Conservation (phyloP, 1,140 invertebrate species). For the Drosophila sulfurigaster region DNA sequence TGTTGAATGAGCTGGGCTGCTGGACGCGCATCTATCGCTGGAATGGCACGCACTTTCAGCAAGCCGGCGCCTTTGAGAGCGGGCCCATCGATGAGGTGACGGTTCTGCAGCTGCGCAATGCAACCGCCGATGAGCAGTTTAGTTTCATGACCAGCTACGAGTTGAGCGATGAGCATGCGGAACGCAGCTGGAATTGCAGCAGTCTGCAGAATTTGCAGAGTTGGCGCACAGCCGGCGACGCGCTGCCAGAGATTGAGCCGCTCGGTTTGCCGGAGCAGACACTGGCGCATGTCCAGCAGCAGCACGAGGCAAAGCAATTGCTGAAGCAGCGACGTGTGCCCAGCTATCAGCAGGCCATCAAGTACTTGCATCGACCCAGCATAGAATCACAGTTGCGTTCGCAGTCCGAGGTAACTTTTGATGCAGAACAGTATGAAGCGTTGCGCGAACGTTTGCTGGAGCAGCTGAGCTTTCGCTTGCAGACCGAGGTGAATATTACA, state of each 20-base stretch:
- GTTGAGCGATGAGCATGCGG: slow-evolving; percentile 42
- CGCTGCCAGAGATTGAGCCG: slow-evolving; percentile 1
- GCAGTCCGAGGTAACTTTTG: slow-evolving; percentile 15
- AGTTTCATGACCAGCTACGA: slow-evolving; percentile 72
- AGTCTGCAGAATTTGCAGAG: slow-evolving; percentile 32
- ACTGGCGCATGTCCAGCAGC: slow-evolving; percentile 43
- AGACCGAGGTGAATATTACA: slow-evolving; percentile 74
- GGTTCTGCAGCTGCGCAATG: slow-evolving; percentile 44
- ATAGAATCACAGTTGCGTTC: slow-evolving; percentile 44
- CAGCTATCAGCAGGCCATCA: slow-evolving; percentile 58
- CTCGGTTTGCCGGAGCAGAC: slow-evolving; percentile 25
- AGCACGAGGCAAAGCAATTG: slow-evolving; percentile 32
- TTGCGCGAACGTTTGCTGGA: slow-evolving; percentile 52
- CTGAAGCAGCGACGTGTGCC: slow-evolving; percentile 4
- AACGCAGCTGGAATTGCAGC: slow-evolving; percentile 57
- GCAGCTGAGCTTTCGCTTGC: slow-evolving; percentile 56
- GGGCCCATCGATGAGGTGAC: slow-evolving; percentile 66
- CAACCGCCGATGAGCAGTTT: slow-evolving; percentile 34
- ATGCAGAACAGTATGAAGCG: slow-evolving; percentile 21
- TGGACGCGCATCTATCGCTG: slow-evolving; percentile 62
- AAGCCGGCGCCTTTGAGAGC: slow-evolving; percentile 47
- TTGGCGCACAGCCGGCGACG: slow-evolving; percentile 41
- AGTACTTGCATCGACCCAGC: slow-evolving; percentile 48
- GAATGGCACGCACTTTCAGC: slow-evolving; percentile 49
- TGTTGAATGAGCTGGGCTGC: slow-evolving; percentile 68